These are phyloP conservation scores for Tubulanus polymorphus DNA, from an alignment of 2,888 invertebrate species.

Conservation along the genomic window DNA sequence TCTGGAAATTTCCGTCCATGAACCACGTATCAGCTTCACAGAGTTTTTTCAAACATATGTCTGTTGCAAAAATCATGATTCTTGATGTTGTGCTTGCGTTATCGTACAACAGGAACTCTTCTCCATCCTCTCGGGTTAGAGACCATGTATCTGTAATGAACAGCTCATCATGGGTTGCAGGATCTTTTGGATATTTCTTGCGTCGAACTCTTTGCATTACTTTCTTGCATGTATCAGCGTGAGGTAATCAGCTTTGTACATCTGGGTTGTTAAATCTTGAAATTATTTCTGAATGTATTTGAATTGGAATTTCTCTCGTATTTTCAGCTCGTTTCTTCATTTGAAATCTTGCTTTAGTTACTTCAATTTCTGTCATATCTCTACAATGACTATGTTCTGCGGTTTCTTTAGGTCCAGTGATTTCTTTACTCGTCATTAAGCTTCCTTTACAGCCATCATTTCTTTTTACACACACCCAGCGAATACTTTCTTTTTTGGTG, in stretches of 20 bases:
- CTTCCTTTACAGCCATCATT: background rate
- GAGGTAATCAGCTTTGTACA: background rate
- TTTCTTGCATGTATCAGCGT: background rate
- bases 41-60: background rate
- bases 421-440: background rate
- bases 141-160: too few relatives aligned
- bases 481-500: background rate
- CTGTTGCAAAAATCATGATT: constrained; percentile 1
- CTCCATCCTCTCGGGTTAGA: too few relatives aligned
- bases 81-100: background rate
- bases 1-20: constrained; percentile 4
- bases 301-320: background rate
- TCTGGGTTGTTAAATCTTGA: background rate
- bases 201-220: too few relatives aligned
- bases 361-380: background rate
- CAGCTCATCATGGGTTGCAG: too few relatives aligned
- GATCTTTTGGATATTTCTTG: too few relatives aligned
- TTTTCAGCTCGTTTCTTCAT: background rate
- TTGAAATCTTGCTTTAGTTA: background rate
- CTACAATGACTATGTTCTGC: background rate
- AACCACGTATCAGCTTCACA: constrained; percentile 1
- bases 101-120: constrained; percentile 5
- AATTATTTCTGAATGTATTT: background rate
- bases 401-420: too few relatives aligned
- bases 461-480: background rate